Percentiles rank a stretch among this genome's conserved stretches.
Evolutionary conservation across 2,113 vertebrate species (phyloP).

Genomic region (Phainopepla nitens): DNA sequence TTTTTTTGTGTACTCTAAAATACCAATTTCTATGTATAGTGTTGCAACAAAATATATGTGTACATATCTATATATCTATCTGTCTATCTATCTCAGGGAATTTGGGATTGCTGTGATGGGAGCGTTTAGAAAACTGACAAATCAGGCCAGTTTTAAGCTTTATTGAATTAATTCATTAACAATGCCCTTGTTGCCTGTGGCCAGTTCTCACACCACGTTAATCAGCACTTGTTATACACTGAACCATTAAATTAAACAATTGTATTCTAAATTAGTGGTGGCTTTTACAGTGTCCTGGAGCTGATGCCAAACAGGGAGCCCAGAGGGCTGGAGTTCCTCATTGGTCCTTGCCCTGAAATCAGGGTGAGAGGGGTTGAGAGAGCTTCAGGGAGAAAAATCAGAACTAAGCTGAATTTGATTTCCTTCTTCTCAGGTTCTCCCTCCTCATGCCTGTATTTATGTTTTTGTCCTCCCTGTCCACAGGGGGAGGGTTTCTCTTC

Average conservation of each 20-base stretch:
- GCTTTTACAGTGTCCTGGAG: neutral
- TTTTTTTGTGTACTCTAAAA: no score
- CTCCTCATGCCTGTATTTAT: neutral
- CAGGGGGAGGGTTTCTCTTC: neutral
- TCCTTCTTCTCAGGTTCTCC: neutral
- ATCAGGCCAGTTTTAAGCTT: neutral
- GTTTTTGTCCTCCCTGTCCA: neutral
- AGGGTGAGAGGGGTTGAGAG: neutral
- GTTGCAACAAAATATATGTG: no score
- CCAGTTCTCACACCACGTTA: neutral
- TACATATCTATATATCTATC: no score
- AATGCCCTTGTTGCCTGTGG: neutral
- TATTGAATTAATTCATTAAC: neutral
- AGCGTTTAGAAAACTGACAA: neutral
- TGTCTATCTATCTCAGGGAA: neutral
- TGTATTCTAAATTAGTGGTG: neutral
- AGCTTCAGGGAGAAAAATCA: neutral
- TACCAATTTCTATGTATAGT: no score
- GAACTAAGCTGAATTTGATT: neutral
- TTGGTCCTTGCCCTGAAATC: neutral
- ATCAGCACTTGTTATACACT: neutral
- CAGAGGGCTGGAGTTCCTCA: neutral
- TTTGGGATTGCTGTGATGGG: neutral
- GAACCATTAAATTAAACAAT: neutral
- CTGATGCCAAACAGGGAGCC: neutral